Conservation (phyloP, 2,113 vertebrate genomes). For the Brachyhypopomus occidentalis region DNA sequence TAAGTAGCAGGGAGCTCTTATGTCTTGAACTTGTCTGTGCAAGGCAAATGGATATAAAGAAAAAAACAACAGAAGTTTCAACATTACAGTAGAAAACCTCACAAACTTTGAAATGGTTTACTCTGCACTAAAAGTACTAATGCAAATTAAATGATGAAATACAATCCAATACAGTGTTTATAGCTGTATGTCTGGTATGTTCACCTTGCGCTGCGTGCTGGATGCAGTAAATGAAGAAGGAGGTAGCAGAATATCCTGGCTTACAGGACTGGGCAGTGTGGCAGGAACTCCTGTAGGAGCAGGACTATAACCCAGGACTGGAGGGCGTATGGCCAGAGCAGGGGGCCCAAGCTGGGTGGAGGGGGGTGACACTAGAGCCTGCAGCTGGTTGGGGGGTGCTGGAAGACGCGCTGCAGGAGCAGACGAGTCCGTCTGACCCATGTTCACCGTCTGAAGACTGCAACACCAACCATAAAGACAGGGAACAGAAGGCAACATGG, state of each 20-base stretch:
- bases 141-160: background rate
- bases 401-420: slow-evolving; percentile 17
- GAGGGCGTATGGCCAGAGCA: background rate
- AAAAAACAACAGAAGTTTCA: background rate
- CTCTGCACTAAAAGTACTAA: background rate
- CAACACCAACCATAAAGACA: background rate
- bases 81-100: background rate
- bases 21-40: slow-evolving; percentile 25
- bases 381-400: background rate
- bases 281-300: background rate
- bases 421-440: background rate
- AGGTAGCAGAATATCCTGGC: slow-evolving; percentile 67
- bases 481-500: background rate
- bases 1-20: slow-evolving; percentile 26
- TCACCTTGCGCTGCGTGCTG: slow-evolving; percentile 54
- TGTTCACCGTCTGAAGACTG: slow-evolving; percentile 13
- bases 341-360: background rate
- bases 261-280: background rate
- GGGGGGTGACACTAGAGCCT: background rate
- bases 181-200: background rate
- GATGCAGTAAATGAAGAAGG: slow-evolving; percentile 72
- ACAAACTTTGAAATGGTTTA: background rate
- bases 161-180: background rate
- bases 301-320: background rate
- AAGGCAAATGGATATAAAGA: background rate